Evolutionary conservation across 2,888 invertebrate genomes (phyloP), one percentile per base, ranked within the genome.

Genomic region (Gymnosoma rotundatum): DNA sequence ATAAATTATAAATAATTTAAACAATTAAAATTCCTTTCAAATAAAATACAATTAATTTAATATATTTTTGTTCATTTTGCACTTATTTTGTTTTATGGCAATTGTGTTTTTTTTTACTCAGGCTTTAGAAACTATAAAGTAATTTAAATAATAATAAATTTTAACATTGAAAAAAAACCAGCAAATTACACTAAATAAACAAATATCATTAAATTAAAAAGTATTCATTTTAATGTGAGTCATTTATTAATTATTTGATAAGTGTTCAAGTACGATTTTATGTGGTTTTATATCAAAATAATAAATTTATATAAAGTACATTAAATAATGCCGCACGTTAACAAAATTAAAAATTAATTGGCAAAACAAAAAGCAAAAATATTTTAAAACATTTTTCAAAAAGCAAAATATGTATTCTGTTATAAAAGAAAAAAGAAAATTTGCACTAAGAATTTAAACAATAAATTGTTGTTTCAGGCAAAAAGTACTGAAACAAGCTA

Each of bases 21-120:
- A 79, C 85, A 85, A 85, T 83, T 85, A 83, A 79, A 83, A 76
- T 75, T 83, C 45, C 75, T 83, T 83, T 85, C 83, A 76, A 83
- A 83, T 85, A 73, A 83, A 82, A 81, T 74, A 78, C 60, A 78
- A 82, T 84, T 84, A 84, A 84, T 75, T 82, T 74, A 74, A 84
- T 84, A 64, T 25, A 74, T 42, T 81, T 84, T 74, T 67, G 50
- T 76, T 21, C 20, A 61, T 61, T 58, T 76, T 73, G 63, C 42
- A 50, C 25, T 69, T 74, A 25, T 66, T 54, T 72, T 54, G 61
- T 50, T n/a, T 52, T 60, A 36, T 60, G 58, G 38, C 32, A 32
- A 8, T 21, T 67, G 14, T 21, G 14, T 60, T n/a, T 48, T 38
- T 38, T 36, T 66, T 54, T 45, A 18, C 18, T 36, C 18, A 25